A percentile compares a stretch with the other conserved stretches of the same genome.
Evolutionary conservation across 2,888 invertebrate genomes (phyloP).

Genomic region (Latheticus oryzae): DNA sequence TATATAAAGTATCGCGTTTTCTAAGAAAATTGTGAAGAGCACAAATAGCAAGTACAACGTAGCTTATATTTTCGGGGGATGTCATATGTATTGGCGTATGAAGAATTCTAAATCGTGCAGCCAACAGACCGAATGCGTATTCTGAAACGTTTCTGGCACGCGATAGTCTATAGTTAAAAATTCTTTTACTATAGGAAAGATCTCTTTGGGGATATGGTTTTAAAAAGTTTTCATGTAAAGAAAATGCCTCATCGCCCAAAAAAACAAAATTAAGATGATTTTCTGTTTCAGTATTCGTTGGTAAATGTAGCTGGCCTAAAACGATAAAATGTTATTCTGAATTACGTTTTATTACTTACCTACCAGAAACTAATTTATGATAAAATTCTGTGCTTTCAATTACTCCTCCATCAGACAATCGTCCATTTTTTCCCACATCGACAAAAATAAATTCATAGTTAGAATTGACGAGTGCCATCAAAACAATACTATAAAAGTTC

Average conservation of each 20-base stretch:
- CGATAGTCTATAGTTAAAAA: slow-evolving; percentile 6
- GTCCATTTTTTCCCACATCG: slow-evolving; percentile 45
- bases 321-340: too few species aligned
- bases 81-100: too few species aligned
- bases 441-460: slow-evolving; percentile 45
- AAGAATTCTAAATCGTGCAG: too few species aligned
- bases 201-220: slow-evolving; percentile 37
- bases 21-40: too few species aligned
- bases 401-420: too few species aligned
- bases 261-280: slow-evolving; percentile 34
- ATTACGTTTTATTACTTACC: too few species aligned
- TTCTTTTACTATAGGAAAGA: slow-evolving; percentile 27
- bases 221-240: slow-evolving; percentile 37
- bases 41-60: too few species aligned
- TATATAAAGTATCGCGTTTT: too few species aligned
- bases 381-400: too few species aligned
- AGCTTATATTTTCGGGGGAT: too few species aligned
- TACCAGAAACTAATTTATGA: too few species aligned
- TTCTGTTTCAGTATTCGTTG: slow-evolving; percentile 28
- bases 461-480: slow-evolving; percentile 48
- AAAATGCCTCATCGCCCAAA: slow-evolving; percentile 42
- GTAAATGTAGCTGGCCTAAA: too few species aligned
- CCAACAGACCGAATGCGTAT: slow-evolving; percentile 4
- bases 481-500: slow-evolving; percentile 45
- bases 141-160: not conserved